Conservation (phyloP, 2,797 vertebrate genomes). For the Gymnothorax reevesii region DNA sequence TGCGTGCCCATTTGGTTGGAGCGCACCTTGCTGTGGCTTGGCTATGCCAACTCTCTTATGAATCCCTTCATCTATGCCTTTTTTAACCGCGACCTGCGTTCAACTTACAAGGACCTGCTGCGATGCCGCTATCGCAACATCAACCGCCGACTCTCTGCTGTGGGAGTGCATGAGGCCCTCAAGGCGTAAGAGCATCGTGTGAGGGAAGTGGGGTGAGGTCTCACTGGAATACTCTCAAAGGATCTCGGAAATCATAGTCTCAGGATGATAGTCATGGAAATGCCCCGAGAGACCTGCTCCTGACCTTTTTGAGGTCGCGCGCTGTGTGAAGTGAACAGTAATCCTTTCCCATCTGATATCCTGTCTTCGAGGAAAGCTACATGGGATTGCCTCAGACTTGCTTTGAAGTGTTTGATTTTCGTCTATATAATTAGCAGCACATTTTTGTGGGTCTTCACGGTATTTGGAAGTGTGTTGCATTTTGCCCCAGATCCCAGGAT, state of each 20-base stretch:
- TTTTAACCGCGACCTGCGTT: constrained; percentile 79
- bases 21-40: constrained; percentile 77
- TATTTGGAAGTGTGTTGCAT: constrained; percentile 58
- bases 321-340: constrained; percentile 50
- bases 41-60: constrained; percentile 81
- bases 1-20: constrained; percentile 81
- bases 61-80: constrained; percentile 84
- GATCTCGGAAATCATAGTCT: neutral
- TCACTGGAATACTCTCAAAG: neutral
- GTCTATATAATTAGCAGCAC: constrained; percentile 52
- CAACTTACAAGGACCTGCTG: constrained; percentile 77
- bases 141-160: constrained; percentile 77
- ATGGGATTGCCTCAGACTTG: constrained; percentile 39
- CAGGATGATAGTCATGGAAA: constrained; percentile 52
- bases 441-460: constrained; percentile 56
- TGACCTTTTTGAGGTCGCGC: constrained; percentile 46
- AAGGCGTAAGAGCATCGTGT: constrained; percentile 57
- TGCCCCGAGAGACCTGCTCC: constrained; percentile 28
- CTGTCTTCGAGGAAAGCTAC: constrained; percentile 37
- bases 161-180: constrained; percentile 78
- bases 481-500: constrained; percentile 45
- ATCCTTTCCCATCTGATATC: constrained; percentile 16
- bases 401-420: constrained; percentile 65
- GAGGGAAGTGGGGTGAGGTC: neutral
- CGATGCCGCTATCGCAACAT: constrained; percentile 81